phyloP scores from a whole-genome alignment of 2,797 vertebrate species.

The Buceros bicornis region DNA sequence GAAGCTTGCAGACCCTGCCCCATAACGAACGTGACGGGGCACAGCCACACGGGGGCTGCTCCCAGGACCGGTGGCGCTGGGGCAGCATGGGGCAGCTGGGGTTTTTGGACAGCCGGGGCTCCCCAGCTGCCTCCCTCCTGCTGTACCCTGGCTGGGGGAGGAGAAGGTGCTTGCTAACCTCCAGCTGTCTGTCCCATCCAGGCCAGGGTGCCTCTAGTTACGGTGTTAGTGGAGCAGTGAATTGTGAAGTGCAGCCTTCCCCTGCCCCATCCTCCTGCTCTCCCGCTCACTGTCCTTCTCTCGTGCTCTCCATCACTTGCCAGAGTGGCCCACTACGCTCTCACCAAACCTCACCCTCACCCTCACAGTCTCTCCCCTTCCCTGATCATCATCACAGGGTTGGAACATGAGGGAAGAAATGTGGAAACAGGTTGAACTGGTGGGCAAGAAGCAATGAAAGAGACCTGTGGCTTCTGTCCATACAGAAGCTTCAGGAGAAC shows the following conservation, averaged over 20 bases:
- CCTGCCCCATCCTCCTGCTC: not conserved
- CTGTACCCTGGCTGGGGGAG: not conserved
- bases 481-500: not conserved
- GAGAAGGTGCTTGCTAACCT: not conserved
- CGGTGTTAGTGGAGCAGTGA: not conserved
- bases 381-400: not conserved
- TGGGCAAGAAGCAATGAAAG: not conserved
- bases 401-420: not conserved
- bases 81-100: not conserved
- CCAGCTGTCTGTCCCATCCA: not conserved
- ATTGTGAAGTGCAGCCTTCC: not conserved
- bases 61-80: not conserved
- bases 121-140: not conserved
- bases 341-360: not conserved
- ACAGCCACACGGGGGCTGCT: not conserved
- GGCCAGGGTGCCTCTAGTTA: not conserved
- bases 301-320: not conserved
- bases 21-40: not conserved
- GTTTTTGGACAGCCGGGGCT: not conserved
- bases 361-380: not conserved
- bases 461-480: not conserved
- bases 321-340: rapidly evolving
- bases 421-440: not conserved
- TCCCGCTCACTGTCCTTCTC: not conserved
- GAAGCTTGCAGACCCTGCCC: not conserved